Evolutionary conservation across 2,113 vertebrate genomes (phyloP), one percentile per base, ranked within the genome.

Genomic region (Laticauda colubrina): DNA sequence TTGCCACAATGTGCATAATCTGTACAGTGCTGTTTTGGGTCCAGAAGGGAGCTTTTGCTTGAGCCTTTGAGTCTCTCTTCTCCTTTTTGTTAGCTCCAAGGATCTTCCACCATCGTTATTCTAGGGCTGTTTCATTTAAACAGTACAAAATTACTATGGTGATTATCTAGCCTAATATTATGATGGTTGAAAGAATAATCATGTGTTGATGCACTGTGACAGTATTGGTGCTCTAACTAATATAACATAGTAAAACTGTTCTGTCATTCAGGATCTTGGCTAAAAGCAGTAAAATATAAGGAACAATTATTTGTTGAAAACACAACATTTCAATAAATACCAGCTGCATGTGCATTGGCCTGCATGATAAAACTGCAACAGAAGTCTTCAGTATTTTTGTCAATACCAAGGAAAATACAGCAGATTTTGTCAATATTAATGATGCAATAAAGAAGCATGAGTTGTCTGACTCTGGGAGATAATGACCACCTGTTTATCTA

Each of bases 251-350:
- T 85, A 23, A 57, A 93, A 54, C 64, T 89, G 6, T 91, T 93
- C 92, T 88, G 53, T 92, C 88, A 92, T 2, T 59, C 88, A 3
- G 69, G 23, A 18, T 90, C 59, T 54, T 81, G 92, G 55, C 92
- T 94, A 89, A 94, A 94, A 88, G 1, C 24, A 93, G 18, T 39
- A 93, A 93, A 89, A 0, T 29, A 90, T 89, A 75, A 92, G 89
- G 15, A 26, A 34, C 85, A 94, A 69, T 18, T 90, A 5, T 81
- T 94, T 88, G 1, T 90, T 39, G 24, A 6, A 95, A 92, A 75
- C 1, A 10, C 85, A 88, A 53, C 54, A 93, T 43, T 90, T 29
- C 89, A 92, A 0, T 51, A 88, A 69, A 92, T 88, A 53, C 85
- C 29, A 94, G 90, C 89, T 92, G 21, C 75, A 34, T 15, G 1